Base-by-base conservation (phyloP, 2,888 invertebrate species). In the Hirtodrosophila trivittata region DNA sequence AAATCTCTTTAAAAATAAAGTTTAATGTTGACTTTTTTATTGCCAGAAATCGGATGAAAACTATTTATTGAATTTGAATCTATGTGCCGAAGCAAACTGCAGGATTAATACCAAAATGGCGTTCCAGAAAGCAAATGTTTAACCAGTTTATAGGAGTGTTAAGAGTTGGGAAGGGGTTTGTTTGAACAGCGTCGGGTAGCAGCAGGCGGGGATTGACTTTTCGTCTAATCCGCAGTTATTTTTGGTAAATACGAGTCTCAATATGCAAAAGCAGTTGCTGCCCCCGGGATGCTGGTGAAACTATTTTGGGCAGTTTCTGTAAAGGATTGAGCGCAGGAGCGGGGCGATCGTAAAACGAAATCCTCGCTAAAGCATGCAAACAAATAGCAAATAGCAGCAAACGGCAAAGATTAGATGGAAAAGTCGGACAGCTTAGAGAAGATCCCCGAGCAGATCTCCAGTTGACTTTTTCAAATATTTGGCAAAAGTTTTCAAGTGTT, bases 401-500 rank as follows among this genome's bases (percentile, higher is more conserved):
- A 75, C 35, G 41, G 59, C 46, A 18, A 3, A 69, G 85, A 86
- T 81, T 82, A 84, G 54, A 51, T 14, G 47, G 47, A 72, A 67
- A 52, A 63, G 63, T 82, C 67, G 80, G n/a, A 73, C 57, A 75
- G 76, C 65, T 77, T 70, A 82, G 47, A 46, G 68, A 25, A 14
- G 13, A 9, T 21, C 28, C 9, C 13, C 54, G 21, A 35, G 30
- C 30, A 10, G 57, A 65, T 52, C 56, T 41, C 8, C 58, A 51
- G 69, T 89, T 89, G 86, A 87, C 87, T 89, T 87, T 81, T 85
- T 75, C 80, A 88, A 89, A 89, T 88, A 88, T 89, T 89, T 88
- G 60, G 59, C 71, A 56, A 77, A 75, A 70, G 75, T 88, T 80
- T 83, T 67, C 62, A 54, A 64, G 62, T 62, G 73, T 69, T 78